Conservation (phyloP, 2,113 vertebrate genomes). For the Cavia aperea region DNA sequence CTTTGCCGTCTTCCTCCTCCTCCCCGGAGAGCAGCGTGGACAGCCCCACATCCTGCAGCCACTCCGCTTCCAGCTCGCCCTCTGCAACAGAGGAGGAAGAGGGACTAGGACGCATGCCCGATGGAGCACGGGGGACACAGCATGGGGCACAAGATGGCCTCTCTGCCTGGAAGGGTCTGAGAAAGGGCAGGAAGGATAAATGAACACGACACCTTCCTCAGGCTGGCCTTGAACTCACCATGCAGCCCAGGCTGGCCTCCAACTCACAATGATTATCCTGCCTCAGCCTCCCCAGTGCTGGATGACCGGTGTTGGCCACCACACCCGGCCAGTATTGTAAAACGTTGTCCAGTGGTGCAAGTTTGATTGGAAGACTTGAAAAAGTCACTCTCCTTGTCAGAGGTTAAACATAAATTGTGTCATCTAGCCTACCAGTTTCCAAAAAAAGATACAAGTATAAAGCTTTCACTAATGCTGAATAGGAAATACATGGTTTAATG, state of each 20-base stretch:
- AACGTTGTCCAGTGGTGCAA: neutral
- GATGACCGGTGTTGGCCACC: neutral
- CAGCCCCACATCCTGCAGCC: conserved; percentile 92
- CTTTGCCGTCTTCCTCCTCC: conserved; percentile 82
- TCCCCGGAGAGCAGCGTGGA: conserved; percentile 84
- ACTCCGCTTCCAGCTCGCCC: conserved; percentile 91
- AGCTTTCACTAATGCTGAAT: neutral
- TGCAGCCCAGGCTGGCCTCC: neutral
- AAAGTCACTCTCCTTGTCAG: neutral
- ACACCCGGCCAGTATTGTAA: neutral
- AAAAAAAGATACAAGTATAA: neutral
- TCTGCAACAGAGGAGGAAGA: conserved; percentile 73
- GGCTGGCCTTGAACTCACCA: neutral
- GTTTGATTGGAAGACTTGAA: neutral
- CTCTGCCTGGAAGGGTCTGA: neutral
- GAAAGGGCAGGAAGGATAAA: neutral
- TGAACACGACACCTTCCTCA: neutral
- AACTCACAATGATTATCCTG: neutral
- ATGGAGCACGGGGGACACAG: neutral
- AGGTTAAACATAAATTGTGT: neutral
- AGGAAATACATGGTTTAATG: neutral
- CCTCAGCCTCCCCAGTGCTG: neutral
- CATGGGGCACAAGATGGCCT: neutral
- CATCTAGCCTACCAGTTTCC: neutral
- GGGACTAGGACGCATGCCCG: neutral